Percentiles rank a stretch among this genome's conserved stretches.
Evolutionary conservation across 2,888 invertebrate genomes (phyloP).

Genomic region (Euzophera pinguis): DNA sequence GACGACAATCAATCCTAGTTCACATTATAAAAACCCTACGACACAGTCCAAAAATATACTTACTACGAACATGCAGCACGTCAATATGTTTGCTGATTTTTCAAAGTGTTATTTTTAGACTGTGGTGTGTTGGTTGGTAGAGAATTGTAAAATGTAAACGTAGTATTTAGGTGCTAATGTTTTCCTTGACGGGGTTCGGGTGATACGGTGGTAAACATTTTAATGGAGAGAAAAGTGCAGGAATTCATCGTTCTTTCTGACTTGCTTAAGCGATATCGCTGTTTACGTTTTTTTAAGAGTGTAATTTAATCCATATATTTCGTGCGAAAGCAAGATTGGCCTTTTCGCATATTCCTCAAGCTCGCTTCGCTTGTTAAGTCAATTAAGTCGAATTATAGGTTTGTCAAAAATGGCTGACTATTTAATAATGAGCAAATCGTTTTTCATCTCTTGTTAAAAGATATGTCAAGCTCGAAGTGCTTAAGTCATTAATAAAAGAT

Average conservation of each 20-base stretch:
- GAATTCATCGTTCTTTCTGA: neutral
- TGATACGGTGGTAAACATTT: conserved; percentile 7
- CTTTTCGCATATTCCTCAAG: too few species aligned
- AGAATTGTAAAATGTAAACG: neutral
- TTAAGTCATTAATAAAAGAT: neutral
- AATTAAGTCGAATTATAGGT: too few species aligned
- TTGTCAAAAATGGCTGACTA: too few species aligned
- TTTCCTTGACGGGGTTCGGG: conserved; percentile 6
- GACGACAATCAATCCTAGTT: conserved; percentile 4
- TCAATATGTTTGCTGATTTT: neutral
- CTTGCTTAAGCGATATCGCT: conserved; percentile 2
- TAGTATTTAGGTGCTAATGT: conserved; percentile 13
- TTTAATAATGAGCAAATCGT: too few species aligned
- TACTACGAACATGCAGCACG: neutral
- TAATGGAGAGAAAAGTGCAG: conserved; percentile 14
- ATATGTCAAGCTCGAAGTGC: neutral
- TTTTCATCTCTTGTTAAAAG: neutral
- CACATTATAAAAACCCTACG: neutral
- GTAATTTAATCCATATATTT: too few species aligned
- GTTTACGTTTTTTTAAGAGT: neutral
- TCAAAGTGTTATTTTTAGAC: neutral
- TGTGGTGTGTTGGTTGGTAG: neutral
- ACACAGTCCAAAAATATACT: neutral
- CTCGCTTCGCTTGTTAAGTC: too few species aligned
- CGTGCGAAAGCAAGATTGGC: too few species aligned